Evolutionary conservation across 2,797 vertebrate species (phyloP), one percentile per base, ranked within the genome.

Genomic region (Dendrocincla fuliginosa): DNA sequence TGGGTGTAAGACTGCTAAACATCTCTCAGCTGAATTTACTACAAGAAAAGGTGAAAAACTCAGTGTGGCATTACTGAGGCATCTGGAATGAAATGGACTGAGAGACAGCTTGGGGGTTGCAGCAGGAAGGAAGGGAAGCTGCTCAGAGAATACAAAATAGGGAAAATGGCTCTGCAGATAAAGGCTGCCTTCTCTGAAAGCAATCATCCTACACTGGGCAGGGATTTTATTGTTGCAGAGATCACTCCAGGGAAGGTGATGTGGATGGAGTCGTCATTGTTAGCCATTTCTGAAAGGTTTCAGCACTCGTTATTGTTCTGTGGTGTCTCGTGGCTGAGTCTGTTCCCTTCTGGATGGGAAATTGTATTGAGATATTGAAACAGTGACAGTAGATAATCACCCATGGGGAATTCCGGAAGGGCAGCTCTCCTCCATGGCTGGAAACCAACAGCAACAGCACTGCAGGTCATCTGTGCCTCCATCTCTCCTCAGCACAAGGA

Each of bases 341-440:
- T 87, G 61, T 67, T 97, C 84, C 90, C 84, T 90, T 35, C 89
- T 77, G 92, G 88, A 96, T 67, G 73, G 95, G 92, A 83, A 76
- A 65, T 18, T 7, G 63, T 93, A 97, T 96, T 97, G 96, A 98
- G 97, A 97, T 97, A 96, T 64, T 93, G 96, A 96, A 97, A 84
- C 63, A 78, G 93, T 95, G 95, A 97, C 89, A 92, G 95, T 53
- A 94, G 96, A 96, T 97, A 97, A 97, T 96, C 93, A 84, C 80
- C 92, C 69, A 39, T 52, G 90, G 76, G 94, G 95, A 67, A 93
- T 92, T 95, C 89, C 63, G 7, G 88, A 96, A 94, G 80, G 89
- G 71, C 85, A 91, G 80, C 64, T 92, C 61, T 93, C 92, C 77
- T 94, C 80, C 6, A 50, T 89, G 70, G 63, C 44, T 93, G 70